Base-by-base conservation (phyloP, 2,113 vertebrate species). In the Tyrannus savana region DNA sequence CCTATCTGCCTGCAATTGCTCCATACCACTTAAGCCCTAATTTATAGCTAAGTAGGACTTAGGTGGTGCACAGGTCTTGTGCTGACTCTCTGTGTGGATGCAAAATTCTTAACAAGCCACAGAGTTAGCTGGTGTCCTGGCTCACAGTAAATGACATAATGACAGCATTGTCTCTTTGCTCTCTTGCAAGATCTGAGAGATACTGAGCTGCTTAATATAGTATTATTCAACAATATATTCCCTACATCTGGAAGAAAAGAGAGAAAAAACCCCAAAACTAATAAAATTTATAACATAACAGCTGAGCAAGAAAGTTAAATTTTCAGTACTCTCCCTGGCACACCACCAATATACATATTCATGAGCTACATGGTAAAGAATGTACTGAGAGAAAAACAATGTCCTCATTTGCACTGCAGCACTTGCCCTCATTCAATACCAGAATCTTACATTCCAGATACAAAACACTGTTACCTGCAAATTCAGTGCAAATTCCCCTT, bases 301-400 rank as follows among this genome's bases (percentile, higher is more conserved):
- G 81, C 55, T 74, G 83, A 95, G 58, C 68, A 82, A 97, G 94
- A 88, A 84, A 91, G 23, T 75, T 41, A 64, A 59, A 44, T 59
- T 91, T 96, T 83, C 0, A 8, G 87, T 56, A 81, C 1, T 3
- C 77, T 84, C 77, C 69, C 80, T 91, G 75, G 87, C 90, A 92
- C 64, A 56, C 35, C 80, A 84, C 62, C 87, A 92, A 71, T 66
- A 95, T 74, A 87, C 63, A 91, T 89, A 91, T 88, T 94, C 67
- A 89, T 84, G 66, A 95, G 69, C 88, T 94, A 92, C 42, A 4
- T 41, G 46, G 71, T 80, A 83, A 96, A 95, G 78, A 91, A 84
- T 47, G 87, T 77, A 79, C 50, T 84, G 82, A 79, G 84, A 81
- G 91, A 89, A 94, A 81, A 75, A 12, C 44, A 81, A 74, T 44